Evolutionary conservation across 2,888 invertebrate genomes (phyloP), one percentile per base, ranked within the genome.

Genomic region (Ypsolopha scabrella): DNA sequence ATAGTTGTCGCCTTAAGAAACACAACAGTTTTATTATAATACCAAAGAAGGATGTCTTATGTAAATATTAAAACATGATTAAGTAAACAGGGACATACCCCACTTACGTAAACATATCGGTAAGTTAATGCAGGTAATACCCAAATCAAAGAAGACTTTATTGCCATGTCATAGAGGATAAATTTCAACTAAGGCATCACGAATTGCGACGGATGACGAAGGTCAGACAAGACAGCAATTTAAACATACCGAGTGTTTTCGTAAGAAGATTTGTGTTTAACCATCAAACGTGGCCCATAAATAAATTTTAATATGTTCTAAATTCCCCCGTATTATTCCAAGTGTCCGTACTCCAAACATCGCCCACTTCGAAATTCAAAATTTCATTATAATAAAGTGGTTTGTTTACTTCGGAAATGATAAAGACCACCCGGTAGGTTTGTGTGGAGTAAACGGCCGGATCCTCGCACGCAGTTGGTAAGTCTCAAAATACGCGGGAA

Each of bases 341-440:
- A 37, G 37, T 36, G 37, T 13, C 47, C n/a, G 9, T 8, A 24
- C 33, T 33, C 45, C 24, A 33, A 36, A 13, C 11, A 47, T 24
- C n/a, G 37, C 41, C 43, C 43, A 50, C 50, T 41, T 79, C 69
- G 64, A 72, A 65, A 71, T 69, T 24, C 24, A 11, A 14, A 76
- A 77, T 76, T 64, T 61, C 64, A 72, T 76, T 77, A 75, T 75
- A 72, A 73, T 77, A 79, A 75, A 56, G 47, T 47, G 47, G 60
- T 54, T 58, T 81, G 82, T 85, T 80, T 82, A 81, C 75, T 65
- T 81, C 80, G 64, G 72, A 71, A 72, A 80, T 85, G 85, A 85
- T 83, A 80, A 75, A 81, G 85, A 83, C 85, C 85, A 85, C 85
- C 85, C 85, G 83, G 72, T 62, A 57, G 51, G 63, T 56, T 58